Evolutionary conservation across 1,140 invertebrate species (phyloP).

Genomic region (Neoseiulus cucumeris): DNA sequence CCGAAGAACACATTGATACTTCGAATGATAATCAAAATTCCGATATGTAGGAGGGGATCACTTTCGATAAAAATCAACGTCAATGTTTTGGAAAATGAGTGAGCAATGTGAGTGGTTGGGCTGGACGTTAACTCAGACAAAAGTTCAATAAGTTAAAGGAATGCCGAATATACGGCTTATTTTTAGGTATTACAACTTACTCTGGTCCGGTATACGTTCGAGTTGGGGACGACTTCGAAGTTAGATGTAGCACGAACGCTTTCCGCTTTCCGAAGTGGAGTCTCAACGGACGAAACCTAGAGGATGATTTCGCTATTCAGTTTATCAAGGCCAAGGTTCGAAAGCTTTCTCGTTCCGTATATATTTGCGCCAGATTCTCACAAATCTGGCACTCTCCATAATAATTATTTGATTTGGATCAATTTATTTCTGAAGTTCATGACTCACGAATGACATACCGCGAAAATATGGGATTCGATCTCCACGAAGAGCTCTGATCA

Average conservation of each 20-base stretch:
- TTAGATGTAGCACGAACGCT: not conserved
- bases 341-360: not conserved
- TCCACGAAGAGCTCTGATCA: no score
- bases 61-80: no score
- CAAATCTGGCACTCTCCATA: no score
- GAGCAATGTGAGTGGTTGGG: not conserved
- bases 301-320: not conserved
- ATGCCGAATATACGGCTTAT: not conserved
- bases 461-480: no score
- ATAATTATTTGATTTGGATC: no score
- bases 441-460: no score
- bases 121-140: not conserved
- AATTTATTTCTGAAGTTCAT: no score
- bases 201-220: not conserved
- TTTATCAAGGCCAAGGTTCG: not conserved
- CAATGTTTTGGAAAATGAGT: no score
- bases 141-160: not conserved
- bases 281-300: not conserved
- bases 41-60: no score
- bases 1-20: no score
- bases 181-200: not conserved
- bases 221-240: not conserved
- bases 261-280: slow-evolving; percentile 3
- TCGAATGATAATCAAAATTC: no score
- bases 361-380: not conserved